These are phyloP conservation scores for Ciona savignyi DNA, from an alignment of 23 tunicate species.

Conservation along the genomic window DNA sequence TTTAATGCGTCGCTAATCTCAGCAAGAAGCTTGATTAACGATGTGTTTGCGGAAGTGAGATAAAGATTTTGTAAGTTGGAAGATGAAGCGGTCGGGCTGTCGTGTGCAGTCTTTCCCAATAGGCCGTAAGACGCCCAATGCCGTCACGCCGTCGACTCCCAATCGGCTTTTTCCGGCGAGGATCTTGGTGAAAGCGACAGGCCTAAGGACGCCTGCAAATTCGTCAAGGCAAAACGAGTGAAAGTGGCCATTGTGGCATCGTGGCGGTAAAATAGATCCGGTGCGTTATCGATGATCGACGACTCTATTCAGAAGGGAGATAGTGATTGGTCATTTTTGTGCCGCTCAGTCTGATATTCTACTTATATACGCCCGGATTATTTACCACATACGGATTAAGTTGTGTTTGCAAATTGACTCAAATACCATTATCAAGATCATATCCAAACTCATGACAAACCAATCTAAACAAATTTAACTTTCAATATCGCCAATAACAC, in stretches of 20 bases:
- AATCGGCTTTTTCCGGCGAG: constrained; percentile 1
- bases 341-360: too few species aligned
- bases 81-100: constrained; percentile 1
- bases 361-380: too few species aligned
- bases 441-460: too few species aligned
- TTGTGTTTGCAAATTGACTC: too few species aligned
- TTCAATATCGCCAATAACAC: too few species aligned
- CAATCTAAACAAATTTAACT: too few species aligned
- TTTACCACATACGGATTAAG: too few species aligned
- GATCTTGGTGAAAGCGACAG: neutral
- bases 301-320: neutral
- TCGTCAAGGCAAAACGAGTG: neutral
- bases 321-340: neutral
- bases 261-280: neutral
- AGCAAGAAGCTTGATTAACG: neutral
- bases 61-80: neutral
- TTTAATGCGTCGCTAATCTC: neutral
- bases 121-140: constrained; percentile 1
- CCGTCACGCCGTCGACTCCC: neutral
- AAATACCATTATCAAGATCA: too few species aligned
- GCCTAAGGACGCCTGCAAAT: neutral
- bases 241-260: neutral
- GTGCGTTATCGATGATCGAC: neutral
- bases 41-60: constrained; percentile 1
- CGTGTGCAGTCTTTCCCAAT: constrained; percentile 1